Percentiles rank a stretch among this genome's conserved stretches.
phyloP scores from a whole-genome alignment of 2,113 vertebrate genomes.

The Psammodynastes pulverulentus region DNA sequence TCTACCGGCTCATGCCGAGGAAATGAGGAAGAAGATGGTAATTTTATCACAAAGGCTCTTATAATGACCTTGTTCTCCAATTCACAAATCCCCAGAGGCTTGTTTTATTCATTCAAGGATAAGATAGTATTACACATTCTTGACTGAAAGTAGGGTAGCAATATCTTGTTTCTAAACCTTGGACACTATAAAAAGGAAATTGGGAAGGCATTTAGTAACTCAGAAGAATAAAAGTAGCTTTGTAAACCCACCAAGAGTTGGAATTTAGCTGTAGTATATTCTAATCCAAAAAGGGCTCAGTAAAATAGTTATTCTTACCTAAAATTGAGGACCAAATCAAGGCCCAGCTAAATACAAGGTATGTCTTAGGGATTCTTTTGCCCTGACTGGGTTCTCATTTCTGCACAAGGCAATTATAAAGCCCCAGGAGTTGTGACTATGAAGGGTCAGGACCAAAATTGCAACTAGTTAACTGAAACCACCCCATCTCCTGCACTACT shows the following conservation, averaged over 20 bases:
- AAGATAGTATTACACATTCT: slow-evolving; percentile 41
- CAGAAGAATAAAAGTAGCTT: background rate
- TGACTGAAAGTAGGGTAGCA: background rate
- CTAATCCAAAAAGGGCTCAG: background rate
- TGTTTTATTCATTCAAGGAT: slow-evolving; percentile 42
- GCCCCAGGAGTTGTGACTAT: background rate
- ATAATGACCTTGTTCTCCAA: background rate
- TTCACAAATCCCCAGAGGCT: background rate
- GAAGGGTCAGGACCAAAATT: background rate
- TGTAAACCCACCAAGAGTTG: background rate
- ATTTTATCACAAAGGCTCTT: background rate
- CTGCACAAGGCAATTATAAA: background rate
- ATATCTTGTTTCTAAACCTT: slow-evolving; percentile 43
- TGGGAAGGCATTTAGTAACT: background rate
- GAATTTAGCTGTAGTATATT: background rate
- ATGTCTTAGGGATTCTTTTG: background rate
- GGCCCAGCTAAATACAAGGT: background rate
- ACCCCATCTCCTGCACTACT: background rate
- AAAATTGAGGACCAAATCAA: background rate
- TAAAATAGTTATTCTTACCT: background rate
- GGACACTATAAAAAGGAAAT: background rate
- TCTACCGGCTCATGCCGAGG: background rate
- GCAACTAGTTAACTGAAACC: background rate
- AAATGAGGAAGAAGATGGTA: background rate
- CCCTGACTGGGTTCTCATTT: background rate